Conservation (phyloP, 2,888 invertebrate genomes). For the Allacma fusca region DNA sequence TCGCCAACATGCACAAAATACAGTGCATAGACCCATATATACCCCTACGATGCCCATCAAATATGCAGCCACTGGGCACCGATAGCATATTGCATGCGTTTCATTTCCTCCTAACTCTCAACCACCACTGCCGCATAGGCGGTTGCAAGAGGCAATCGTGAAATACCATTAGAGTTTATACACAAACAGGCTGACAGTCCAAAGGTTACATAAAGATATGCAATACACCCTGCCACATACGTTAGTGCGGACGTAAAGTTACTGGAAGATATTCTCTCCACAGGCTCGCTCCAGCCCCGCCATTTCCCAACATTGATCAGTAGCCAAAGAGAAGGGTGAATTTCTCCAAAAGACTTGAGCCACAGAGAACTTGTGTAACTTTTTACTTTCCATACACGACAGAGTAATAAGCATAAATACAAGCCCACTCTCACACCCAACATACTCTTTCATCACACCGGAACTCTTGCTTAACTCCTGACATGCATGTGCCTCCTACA, state of each 20-base stretch:
- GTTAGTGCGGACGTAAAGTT: conserved; percentile 27
- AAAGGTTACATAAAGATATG: not conserved
- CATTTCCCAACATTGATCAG: not conserved
- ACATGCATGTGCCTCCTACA: no score
- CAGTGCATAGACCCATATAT: conserved; percentile 7
- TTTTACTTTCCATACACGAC: not conserved
- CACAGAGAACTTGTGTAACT: not conserved
- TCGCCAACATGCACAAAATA: no score
- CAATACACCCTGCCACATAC: not conserved
- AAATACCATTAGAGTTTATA: no score
- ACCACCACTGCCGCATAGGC: not conserved
- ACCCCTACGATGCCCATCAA: not conserved
- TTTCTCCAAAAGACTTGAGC: not conserved
- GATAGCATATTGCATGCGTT: conserved; percentile 12
- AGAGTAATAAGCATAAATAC: not conserved
- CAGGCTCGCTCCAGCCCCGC: no score
- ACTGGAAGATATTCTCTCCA: no score
- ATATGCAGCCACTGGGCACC: conserved; percentile 34
- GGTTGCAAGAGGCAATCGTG: not conserved
- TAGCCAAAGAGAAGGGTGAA: conserved; percentile 10
- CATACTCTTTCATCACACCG: no score
- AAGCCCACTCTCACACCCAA: no score
- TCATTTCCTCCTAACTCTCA: not conserved
- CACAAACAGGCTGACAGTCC: not conserved
- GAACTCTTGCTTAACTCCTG: no score